phyloP scores from a whole-genome alignment of 2,797 vertebrate species.

The Staurois parvus region DNA sequence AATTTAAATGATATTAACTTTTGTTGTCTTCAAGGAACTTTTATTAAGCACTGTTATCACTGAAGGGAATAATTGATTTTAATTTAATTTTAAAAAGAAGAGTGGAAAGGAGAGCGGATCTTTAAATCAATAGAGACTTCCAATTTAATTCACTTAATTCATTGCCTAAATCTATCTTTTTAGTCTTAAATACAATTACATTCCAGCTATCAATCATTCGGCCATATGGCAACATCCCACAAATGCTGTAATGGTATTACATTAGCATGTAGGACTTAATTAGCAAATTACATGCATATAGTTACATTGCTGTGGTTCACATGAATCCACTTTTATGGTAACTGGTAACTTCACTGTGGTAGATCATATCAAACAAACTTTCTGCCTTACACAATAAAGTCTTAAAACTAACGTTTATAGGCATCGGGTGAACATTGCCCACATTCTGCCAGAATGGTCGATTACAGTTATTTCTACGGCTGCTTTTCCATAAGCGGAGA shows the following conservation, averaged over 20 bases:
- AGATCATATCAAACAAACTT: background rate
- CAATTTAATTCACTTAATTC: conserved; percentile 37
- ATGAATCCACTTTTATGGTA: background rate
- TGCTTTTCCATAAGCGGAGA: too few species aligned
- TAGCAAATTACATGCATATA: conserved; percentile 23
- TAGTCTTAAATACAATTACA: conserved; percentile 23
- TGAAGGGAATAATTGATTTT: conserved; percentile 39
- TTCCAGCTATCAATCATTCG: conserved; percentile 35
- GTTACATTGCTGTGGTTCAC: conserved; percentile 1
- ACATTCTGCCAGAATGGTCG: too few species aligned
- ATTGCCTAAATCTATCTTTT: conserved; percentile 43
- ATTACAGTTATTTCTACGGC: too few species aligned
- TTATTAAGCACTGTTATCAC: conserved; percentile 19
- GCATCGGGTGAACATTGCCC: too few species aligned
- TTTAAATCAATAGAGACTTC: conserved; percentile 36
- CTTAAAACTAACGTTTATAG: background rate
- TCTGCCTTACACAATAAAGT: background rate
- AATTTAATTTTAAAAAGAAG: conserved; percentile 36
- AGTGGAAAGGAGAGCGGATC: conserved; percentile 15
- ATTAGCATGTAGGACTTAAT: conserved; percentile 53
- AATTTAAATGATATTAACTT: conserved; percentile 15
- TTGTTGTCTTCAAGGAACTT: background rate
- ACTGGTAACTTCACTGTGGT: background rate
- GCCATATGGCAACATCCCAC: conserved; percentile 40
- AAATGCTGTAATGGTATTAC: conserved; percentile 41